Evolutionary conservation across 2,888 invertebrate species (phyloP), one percentile per base, ranked within the genome.

Genomic region (Drosophila paranaensis): DNA sequence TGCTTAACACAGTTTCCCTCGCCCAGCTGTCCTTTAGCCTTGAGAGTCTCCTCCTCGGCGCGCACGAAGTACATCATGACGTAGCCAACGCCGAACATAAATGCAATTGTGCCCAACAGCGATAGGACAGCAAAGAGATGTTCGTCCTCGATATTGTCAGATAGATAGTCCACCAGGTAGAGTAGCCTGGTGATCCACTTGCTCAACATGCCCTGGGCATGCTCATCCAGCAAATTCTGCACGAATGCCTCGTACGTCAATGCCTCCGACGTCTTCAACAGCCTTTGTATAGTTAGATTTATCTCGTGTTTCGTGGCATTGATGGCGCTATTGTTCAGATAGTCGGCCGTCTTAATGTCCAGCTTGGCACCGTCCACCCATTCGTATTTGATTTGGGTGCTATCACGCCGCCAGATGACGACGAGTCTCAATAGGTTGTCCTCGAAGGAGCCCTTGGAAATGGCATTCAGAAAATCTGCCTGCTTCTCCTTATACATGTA

Each of bases 401-500:
- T 95, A 90, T 98, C 98, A 45, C 96, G 95, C 2, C 98, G 95
- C 98, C 98, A 98, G 74, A 98, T 95, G 51, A 98, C 96, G 2
- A 97, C 98, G 69, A 98, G 95, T 80, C 97, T 95, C 71, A 97
- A 94, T 48, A 96, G 93, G 55, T 96, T 95, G 77, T 95, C 96
- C 77, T 94, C 92, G 0, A 88, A 81, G 1, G 94, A 94, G 74
- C 95, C 95, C 89, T 94, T 93, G 76, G 93, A 89, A 71, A 93
- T 89, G 11, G 92, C 91, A 71, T 95, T 95, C 27, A 98, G 95
- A 93, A 98, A 98, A 81, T 96, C 96, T 2, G 95, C 94, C 93
- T 98, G 98, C 74, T 92, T 93, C 60, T 93, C 93, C 90, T 96
- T 95, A 90, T 96, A 98, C 70, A 98, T 95, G 91, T 98, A 98